Evolutionary conservation across 2,113 vertebrate genomes (phyloP).

Genomic region (Zapus hudsonius): DNA sequence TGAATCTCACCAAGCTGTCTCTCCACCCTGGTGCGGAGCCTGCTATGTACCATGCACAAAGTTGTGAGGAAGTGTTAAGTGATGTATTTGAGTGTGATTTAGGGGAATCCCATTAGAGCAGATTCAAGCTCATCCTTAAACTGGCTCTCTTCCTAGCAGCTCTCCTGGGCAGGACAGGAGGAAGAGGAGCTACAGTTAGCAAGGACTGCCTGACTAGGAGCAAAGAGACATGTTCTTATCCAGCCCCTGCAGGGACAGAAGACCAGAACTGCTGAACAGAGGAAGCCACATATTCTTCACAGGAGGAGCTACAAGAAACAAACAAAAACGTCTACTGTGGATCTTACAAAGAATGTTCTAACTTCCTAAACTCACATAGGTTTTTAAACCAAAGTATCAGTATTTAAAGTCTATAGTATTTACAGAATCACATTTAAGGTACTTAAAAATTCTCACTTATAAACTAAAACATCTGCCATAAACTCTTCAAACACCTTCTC

Average conservation of each 20-base stretch:
- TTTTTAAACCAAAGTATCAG: constrained; percentile 1
- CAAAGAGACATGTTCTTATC: neutral
- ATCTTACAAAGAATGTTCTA: neutral
- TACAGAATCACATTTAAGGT: neutral
- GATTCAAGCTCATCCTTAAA: neutral
- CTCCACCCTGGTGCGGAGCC: neutral
- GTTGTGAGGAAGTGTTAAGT: too few species aligned
- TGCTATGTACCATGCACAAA: neutral
- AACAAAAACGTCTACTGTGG: neutral
- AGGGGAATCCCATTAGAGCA: neutral
- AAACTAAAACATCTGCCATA: neutral
- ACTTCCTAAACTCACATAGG: neutral
- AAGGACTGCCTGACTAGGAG: neutral
- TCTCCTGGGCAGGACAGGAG: neutral
- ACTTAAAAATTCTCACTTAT: constrained; percentile 26
- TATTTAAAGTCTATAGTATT: neutral
- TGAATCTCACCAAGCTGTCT: neutral
- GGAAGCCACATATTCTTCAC: too few species aligned
- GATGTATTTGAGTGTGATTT: neutral
- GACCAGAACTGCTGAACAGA: neutral
- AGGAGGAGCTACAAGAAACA: neutral
- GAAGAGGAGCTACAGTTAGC: neutral
- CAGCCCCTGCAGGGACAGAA: neutral
- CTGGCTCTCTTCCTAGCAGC: neutral
- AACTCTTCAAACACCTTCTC: neutral